Evolutionary conservation across 2,113 vertebrate genomes (phyloP).

Genomic region (Oriolus oriolus): DNA sequence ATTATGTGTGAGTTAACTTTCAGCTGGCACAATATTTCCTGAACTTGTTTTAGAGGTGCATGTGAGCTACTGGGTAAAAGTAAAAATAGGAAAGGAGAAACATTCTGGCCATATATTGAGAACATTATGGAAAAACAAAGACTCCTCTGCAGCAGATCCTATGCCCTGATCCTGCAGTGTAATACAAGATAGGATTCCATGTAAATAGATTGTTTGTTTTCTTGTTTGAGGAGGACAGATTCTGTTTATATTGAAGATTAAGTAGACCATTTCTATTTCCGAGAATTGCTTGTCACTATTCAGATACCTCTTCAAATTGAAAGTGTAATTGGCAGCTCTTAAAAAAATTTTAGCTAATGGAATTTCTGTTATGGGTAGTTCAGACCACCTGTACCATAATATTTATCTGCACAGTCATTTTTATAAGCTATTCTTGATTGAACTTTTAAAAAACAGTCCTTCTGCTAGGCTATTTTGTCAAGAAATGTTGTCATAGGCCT

Average conservation of each 20-base stretch:
- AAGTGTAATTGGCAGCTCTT: neutral
- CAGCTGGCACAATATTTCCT: neutral
- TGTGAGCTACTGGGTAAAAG: neutral
- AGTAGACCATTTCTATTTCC: neutral
- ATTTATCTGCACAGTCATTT: neutral
- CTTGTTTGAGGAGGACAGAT: neutral
- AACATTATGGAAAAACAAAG: neutral
- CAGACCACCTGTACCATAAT: neutral
- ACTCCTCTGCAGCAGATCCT: neutral
- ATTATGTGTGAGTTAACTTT: neutral
- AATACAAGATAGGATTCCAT: neutral
- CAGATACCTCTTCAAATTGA: neutral
- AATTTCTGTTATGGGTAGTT: neutral
- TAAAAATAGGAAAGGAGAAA: neutral
- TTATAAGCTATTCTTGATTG: conserved; percentile 11
- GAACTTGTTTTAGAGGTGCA: neutral
- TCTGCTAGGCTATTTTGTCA: conserved; percentile 50
- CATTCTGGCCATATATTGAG: neutral
- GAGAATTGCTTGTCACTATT: neutral
- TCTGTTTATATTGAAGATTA: neutral
- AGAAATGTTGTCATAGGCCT: conserved; percentile 48
- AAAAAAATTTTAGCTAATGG: neutral
- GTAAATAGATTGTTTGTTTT: neutral
- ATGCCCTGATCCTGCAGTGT: neutral
- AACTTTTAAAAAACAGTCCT: conserved; percentile 49